Evolutionary conservation across 2,888 invertebrate genomes (phyloP).

Genomic region (Tethea ocularis): DNA sequence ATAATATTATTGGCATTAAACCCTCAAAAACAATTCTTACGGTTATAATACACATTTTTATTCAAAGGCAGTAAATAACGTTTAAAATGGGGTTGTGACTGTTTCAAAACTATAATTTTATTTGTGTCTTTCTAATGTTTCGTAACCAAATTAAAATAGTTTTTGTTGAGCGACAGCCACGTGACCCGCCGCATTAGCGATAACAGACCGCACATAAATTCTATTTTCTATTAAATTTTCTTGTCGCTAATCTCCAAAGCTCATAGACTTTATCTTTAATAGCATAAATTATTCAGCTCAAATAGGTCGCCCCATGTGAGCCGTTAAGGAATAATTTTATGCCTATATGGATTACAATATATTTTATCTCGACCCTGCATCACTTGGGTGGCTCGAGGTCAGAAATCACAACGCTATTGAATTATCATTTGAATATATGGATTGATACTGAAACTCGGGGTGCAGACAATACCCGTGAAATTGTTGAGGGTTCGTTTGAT

Average conservation of each 20-base stretch:
- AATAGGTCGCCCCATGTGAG: slow-evolving; percentile 66
- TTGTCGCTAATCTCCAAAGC: slow-evolving; percentile 60
- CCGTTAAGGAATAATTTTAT: slow-evolving; percentile 69
- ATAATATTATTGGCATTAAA: not conserved
- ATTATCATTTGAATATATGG: slow-evolving; percentile 81
- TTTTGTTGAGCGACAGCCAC: slow-evolving; percentile 63
- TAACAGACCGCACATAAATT: slow-evolving; percentile 69
- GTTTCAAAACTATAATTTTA: slow-evolving; percentile 30
- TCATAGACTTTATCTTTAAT: slow-evolving; percentile 56
- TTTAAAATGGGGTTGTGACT: slow-evolving; percentile 24
- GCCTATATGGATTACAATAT: slow-evolving; percentile 65
- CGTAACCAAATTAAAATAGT: slow-evolving; percentile 65
- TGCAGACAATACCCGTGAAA: slow-evolving; percentile 69
- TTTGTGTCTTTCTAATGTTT: slow-evolving; percentile 40
- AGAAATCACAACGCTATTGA: slow-evolving; percentile 76
- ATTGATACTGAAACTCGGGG: slow-evolving; percentile 64
- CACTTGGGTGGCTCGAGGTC: slow-evolving; percentile 54
- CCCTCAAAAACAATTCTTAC: slow-evolving; percentile 2
- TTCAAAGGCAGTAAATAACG: slow-evolving; percentile 33
- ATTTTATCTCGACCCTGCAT: slow-evolving; percentile 66
- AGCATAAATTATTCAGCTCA: slow-evolving; percentile 70
- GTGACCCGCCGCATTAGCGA: slow-evolving; percentile 64
- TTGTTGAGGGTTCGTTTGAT: slow-evolving; percentile 69
- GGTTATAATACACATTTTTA: not conserved
- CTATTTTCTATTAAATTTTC: slow-evolving; percentile 68